Evolutionary conservation across 2,888 invertebrate genomes (phyloP).

Genomic region (Slavum lentiscoides): DNA sequence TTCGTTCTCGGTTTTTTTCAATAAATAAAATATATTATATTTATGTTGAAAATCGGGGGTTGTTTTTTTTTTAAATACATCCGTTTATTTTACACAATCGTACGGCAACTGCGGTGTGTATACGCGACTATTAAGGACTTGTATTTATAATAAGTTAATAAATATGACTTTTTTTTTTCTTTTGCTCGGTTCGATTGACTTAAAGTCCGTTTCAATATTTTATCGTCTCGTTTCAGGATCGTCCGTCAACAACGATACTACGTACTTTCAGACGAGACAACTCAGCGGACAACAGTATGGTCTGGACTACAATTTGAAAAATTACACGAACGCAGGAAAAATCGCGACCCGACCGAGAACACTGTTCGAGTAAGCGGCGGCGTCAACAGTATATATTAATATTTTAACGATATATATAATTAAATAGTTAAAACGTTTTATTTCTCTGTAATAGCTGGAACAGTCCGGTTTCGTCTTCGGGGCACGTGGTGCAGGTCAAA

Average conservation of each 20-base stretch:
- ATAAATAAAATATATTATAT: too few relatives aligned
- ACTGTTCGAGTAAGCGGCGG: conserved; percentile 36
- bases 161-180: too few relatives aligned
- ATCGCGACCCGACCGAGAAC: conserved; percentile 19
- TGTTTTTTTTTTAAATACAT: too few relatives aligned
- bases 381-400: too few relatives aligned
- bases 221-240: conserved; percentile 21
- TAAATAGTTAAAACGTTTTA: neutral
- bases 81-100: too few relatives aligned
- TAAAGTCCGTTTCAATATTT: neutral
- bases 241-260: conserved; percentile 25
- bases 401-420: neutral
- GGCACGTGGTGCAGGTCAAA: neutral
- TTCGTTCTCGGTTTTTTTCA: too few relatives aligned
- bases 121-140: too few relatives aligned
- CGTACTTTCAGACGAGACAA: conserved; percentile 51
- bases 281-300: conserved; percentile 52
- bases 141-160: too few relatives aligned
- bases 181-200: neutral
- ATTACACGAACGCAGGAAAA: neutral
- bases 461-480: neutral
- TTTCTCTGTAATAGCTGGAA: conserved; percentile 20
- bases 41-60: too few relatives aligned
- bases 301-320: conserved; percentile 47
- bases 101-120: too few relatives aligned